These are phyloP conservation scores for Steinernema feltiae DNA, from an alignment of 1,140 invertebrate genomes.

Conservation along the genomic window DNA sequence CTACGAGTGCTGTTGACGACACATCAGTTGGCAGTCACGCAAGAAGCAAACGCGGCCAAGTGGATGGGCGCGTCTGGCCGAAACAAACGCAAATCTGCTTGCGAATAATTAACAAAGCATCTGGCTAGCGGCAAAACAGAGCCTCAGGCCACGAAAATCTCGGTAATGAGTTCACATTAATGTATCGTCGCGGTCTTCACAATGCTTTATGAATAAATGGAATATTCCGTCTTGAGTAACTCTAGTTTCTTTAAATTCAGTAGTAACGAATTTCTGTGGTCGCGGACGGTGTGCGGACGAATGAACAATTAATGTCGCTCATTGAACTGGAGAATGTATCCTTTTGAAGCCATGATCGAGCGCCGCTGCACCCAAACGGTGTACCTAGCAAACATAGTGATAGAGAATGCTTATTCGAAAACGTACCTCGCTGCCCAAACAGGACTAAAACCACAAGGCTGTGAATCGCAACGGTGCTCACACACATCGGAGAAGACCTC, in stretches of 20 bases:
- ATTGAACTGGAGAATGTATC: slow-evolving; percentile 31
- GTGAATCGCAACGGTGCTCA: background rate
- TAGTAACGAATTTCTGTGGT: no score
- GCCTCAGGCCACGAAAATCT: background rate
- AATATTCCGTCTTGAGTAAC: no score
- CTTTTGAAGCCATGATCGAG: slow-evolving; percentile 33
- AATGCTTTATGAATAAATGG: background rate
- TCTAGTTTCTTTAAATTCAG: no score
- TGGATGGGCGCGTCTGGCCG: background rate
- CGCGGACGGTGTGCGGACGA: no score
- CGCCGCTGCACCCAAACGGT: slow-evolving; percentile 32
- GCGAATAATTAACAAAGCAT: slow-evolving; percentile 1
- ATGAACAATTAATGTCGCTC: background rate
- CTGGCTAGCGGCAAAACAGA: background rate
- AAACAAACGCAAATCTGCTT: slow-evolving; percentile 11
- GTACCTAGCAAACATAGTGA: slow-evolving; percentile 22
- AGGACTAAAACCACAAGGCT: background rate
- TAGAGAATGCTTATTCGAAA: background rate
- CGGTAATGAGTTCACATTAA: background rate
- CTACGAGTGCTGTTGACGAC: background rate
- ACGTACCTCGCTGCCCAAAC: background rate
- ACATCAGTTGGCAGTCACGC: background rate
- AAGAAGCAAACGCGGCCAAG: background rate
- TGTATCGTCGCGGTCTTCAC: background rate
- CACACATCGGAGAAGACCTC: slow-evolving; percentile 31